phyloP scores from a whole-genome alignment of 2,888 invertebrate species.

The Amphipoea lucens region DNA sequence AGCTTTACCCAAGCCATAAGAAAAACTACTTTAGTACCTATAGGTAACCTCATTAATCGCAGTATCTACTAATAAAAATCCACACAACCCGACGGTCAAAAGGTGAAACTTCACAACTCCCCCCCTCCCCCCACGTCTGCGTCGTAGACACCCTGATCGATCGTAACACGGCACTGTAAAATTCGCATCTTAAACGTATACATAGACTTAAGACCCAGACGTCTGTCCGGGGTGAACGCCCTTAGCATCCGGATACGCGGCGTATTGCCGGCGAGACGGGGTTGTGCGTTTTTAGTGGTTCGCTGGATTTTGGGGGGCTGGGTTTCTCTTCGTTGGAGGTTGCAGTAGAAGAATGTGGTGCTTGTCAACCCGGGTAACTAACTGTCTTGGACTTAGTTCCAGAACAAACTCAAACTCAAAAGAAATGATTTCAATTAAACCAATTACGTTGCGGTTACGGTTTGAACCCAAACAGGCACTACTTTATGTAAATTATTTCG shows the following conservation, averaged over 20 bases:
- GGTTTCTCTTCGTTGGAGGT: background rate
- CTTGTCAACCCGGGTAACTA: background rate
- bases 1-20: background rate
- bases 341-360: background rate
- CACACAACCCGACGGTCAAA: constrained; percentile 35
- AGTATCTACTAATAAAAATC: constrained; percentile 20
- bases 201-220: constrained; percentile 71
- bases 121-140: constrained; percentile 45
- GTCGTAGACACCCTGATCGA: constrained; percentile 64
- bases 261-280: constrained; percentile 48
- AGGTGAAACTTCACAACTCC: constrained; percentile 34
- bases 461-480: background rate
- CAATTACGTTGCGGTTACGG: background rate
- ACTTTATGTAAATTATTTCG: too few relatives aligned
- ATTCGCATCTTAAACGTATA: constrained; percentile 67
- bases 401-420: background rate
- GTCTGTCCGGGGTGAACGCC: constrained; percentile 73
- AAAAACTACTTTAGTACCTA: background rate
- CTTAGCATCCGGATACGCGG: constrained; percentile 61
- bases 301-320: constrained; percentile 19
- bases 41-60: constrained; percentile 14
- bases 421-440: background rate
- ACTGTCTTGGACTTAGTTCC: background rate
- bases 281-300: constrained; percentile 44
- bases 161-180: constrained; percentile 62